Evolutionary conservation across 2,888 invertebrate species (phyloP).

Genomic region (Bedellia somnulentella): DNA sequence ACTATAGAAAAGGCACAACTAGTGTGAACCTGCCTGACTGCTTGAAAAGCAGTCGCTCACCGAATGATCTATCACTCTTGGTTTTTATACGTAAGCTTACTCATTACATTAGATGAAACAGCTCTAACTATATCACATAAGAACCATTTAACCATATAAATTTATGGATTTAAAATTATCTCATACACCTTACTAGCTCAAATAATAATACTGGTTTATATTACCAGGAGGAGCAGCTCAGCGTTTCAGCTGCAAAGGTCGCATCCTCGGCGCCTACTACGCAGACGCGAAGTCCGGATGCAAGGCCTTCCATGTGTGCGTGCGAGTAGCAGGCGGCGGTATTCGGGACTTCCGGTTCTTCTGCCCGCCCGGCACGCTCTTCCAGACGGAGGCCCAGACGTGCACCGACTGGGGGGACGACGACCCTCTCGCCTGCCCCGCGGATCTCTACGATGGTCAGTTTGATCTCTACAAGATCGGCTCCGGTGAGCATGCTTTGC

Average conservation of each 20-base stretch:
- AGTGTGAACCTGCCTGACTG: no score
- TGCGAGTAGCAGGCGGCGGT: slow-evolving; percentile 78
- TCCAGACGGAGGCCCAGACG: slow-evolving; percentile 90
- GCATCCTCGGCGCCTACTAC: slow-evolving; percentile 86
- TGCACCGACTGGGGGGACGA: slow-evolving; percentile 88
- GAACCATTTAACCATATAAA: no score
- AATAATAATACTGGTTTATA: no score
- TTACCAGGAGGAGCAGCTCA: slow-evolving; percentile 58
- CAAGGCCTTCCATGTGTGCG: slow-evolving; percentile 89
- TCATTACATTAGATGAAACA: no score
- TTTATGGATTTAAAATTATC: no score
- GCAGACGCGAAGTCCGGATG: slow-evolving; percentile 85
- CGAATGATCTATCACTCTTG: no score
- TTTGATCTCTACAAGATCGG: slow-evolving; percentile 83
- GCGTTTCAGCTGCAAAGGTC: slow-evolving; percentile 78
- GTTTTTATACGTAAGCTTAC: no score
- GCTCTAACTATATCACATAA: no score
- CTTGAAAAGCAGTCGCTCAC: no score
- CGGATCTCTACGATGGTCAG: slow-evolving; percentile 81
- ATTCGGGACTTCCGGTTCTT: slow-evolving; percentile 81
- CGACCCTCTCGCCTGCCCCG: slow-evolving; percentile 75
- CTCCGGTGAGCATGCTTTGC: slow-evolving; percentile 65
- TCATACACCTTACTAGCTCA: no score
- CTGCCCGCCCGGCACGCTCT: slow-evolving; percentile 87
- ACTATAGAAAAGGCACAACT: no score